Conservation (phyloP, 2,888 invertebrate species). For the Drosophila nr. fundita region DNA sequence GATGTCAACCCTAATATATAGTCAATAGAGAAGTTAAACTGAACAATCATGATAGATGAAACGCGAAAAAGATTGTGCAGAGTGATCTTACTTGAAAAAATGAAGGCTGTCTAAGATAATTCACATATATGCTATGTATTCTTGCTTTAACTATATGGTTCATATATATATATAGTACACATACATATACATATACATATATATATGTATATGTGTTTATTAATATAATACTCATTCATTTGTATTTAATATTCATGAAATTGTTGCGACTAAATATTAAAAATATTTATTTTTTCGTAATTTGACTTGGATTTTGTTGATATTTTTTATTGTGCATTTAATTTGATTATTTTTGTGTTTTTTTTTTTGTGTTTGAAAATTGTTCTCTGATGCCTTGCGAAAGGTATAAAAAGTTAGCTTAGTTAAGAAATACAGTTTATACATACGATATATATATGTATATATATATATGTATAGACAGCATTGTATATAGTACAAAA, state of each 20-base stretch:
- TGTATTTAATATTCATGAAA: slow-evolving; percentile 32
- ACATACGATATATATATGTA: neutral
- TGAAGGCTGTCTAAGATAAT: slow-evolving; percentile 15
- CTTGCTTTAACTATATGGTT: slow-evolving; percentile 26
- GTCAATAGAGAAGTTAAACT: slow-evolving; percentile 10
- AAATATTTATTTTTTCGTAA: slow-evolving; percentile 62
- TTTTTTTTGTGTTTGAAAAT: slow-evolving; percentile 39
- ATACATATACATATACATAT: slow-evolving; percentile 33
- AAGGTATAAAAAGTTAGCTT: slow-evolving; percentile 74
- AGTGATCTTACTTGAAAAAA: slow-evolving; percentile 14
- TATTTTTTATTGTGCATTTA: slow-evolving; percentile 52
- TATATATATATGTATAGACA: slow-evolving; percentile 42
- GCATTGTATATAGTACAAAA: slow-evolving; percentile 79
- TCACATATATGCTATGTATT: slow-evolving; percentile 56
- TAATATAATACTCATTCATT: slow-evolving; percentile 47
- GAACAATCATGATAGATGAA: slow-evolving; percentile 5
- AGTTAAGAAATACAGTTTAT: slow-evolving; percentile 65
- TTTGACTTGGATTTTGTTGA: slow-evolving; percentile 70
- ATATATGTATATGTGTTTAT: slow-evolving; percentile 30
- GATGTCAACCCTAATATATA: slow-evolving; percentile 56
- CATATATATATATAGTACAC: slow-evolving; percentile 33
- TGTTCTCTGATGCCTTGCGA: slow-evolving; percentile 62
- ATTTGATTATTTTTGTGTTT: slow-evolving; percentile 9
- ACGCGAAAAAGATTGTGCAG: slow-evolving; percentile 31
- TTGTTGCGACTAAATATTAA: slow-evolving; percentile 60